Percentiles rank a stretch among this genome's conserved stretches.
These are phyloP conservation scores for Epinephelus cyanopodus DNA, from an alignment of 2,113 vertebrate genomes.

Conservation along the genomic window DNA sequence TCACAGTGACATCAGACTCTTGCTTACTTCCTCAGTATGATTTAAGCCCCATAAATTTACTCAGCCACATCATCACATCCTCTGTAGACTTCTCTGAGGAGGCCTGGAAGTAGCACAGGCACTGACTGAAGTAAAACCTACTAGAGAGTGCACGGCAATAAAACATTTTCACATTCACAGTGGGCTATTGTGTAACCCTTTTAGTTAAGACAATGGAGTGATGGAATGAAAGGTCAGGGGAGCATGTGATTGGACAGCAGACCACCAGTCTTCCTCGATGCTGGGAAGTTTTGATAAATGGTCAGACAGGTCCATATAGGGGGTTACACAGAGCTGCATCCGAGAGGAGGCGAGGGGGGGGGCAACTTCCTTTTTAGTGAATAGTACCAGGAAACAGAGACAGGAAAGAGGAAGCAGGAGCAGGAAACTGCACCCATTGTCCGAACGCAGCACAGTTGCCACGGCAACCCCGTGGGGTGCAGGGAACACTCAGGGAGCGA, in stretches of 20 bases:
- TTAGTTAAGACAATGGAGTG: constrained; percentile 71
- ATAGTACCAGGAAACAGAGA: constrained; percentile 80
- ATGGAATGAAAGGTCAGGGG: constrained; percentile 69
- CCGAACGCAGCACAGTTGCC: constrained; percentile 64
- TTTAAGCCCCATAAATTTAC: constrained; percentile 56
- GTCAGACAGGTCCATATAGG: constrained; percentile 64
- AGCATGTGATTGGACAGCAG: constrained; percentile 68
- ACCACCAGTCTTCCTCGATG: constrained; percentile 70
- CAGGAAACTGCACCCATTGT: constrained; percentile 85
- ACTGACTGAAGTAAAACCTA: constrained; percentile 45
- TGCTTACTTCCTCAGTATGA: constrained; percentile 51
- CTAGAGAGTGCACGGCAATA: constrained; percentile 33
- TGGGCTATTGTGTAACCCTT: constrained; percentile 66
- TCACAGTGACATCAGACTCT: constrained; percentile 43
- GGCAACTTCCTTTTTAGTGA: constrained; percentile 76
- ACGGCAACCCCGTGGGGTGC: constrained; percentile 63
- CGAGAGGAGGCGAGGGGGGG: constrained; percentile 21
- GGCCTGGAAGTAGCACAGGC: constrained; percentile 51
- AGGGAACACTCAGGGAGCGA: constrained; percentile 43
- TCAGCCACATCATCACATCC: constrained; percentile 62
- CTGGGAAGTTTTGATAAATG: constrained; percentile 77
- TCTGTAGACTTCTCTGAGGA: constrained; percentile 53
- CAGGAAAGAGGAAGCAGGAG: constrained; percentile 82
- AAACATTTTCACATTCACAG: constrained; percentile 61
- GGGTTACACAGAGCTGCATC: constrained; percentile 53